These are phyloP conservation scores for Echiichthys vipera DNA, from an alignment of 2,797 vertebrate species.

Conservation along the genomic window DNA sequence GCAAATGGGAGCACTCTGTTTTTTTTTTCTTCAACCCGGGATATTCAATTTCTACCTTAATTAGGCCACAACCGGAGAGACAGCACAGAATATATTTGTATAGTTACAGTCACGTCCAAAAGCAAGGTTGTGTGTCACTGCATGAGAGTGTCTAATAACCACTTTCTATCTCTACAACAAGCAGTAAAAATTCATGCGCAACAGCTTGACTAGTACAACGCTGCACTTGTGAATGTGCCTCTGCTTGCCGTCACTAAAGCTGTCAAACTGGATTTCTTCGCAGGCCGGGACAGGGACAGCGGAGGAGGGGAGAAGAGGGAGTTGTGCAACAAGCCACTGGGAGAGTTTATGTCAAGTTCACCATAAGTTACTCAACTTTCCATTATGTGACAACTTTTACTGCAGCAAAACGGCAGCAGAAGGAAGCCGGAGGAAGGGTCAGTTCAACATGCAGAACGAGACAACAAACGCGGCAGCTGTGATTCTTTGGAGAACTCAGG, in stretches of 20 bases:
- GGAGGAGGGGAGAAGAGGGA: background rate
- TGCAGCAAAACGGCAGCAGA: constrained; percentile 20
- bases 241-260: constrained; percentile 71
- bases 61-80: constrained; percentile 57
- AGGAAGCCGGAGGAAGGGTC: background rate
- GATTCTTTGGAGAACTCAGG: constrained; percentile 11
- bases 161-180: background rate
- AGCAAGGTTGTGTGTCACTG: constrained; percentile 23
- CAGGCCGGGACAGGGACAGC: constrained; percentile 59
- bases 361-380: constrained; percentile 35
- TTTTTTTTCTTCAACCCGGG: constrained; percentile 36
- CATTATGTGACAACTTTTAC: constrained; percentile 29
- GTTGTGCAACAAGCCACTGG: constrained; percentile 47
- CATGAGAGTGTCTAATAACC: constrained; percentile 2
- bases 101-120: constrained; percentile 10
- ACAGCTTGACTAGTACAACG: constrained; percentile 43
- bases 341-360: constrained; percentile 45
- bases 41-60: constrained; percentile 70
- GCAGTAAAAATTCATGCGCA: constrained; percentile 21
- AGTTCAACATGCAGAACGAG: background rate
- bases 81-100: constrained; percentile 23
- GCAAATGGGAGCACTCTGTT: constrained; percentile 49
- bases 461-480: constrained; percentile 40
- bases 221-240: constrained; percentile 60
- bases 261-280: constrained; percentile 76